These are phyloP conservation scores for Callorhinus ursinus DNA, from an alignment of 2,113 vertebrate genomes.

Conservation along the genomic window DNA sequence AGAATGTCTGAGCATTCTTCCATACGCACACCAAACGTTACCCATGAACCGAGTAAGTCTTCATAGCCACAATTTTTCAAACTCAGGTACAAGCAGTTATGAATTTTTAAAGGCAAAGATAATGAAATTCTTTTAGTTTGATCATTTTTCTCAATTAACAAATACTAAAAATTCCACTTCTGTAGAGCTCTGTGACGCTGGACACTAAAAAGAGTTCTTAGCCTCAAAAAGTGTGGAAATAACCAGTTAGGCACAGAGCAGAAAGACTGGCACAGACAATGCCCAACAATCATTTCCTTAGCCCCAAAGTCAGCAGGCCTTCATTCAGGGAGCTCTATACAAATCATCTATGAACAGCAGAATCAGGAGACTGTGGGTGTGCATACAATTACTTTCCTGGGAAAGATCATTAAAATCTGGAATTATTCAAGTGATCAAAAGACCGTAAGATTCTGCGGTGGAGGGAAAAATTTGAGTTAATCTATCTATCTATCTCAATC, in stretches of 20 bases:
- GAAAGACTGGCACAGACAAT: neutral
- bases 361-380: neutral
- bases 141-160: constrained; percentile 22
- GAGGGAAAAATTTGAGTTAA: neutral
- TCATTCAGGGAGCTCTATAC: neutral
- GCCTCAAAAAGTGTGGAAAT: constrained; percentile 14
- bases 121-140: neutral
- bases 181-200: neutral
- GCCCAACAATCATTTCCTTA: neutral
- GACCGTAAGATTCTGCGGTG: neutral
- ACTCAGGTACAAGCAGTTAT: neutral
- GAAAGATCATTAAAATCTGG: constrained; percentile 27
- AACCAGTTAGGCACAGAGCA: neutral
- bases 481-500: neutral
- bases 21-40: neutral
- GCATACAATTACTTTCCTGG: neutral
- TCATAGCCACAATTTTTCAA: neutral
- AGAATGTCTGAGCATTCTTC: neutral
- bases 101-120: neutral
- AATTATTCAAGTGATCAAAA: neutral
- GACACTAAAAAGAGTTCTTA: constrained; percentile 3
- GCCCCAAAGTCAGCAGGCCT: neutral
- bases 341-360: neutral
- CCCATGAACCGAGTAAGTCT: neutral
- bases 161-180: constrained; percentile 7